Conservation (phyloP, 64 coral and sea anemone genomes). For the Montipora cactus region DNA sequence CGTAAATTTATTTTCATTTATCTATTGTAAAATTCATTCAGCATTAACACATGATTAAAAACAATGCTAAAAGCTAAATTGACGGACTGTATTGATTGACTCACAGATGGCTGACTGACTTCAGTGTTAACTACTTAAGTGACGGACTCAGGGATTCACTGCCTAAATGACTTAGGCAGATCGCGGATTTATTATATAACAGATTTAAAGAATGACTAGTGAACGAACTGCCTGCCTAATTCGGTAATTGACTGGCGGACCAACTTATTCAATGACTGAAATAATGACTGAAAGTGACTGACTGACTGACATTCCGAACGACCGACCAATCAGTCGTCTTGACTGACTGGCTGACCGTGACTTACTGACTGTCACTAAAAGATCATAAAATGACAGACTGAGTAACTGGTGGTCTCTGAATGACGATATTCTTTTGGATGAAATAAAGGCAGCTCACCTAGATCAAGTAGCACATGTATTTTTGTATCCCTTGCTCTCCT, state of each 20-base stretch:
- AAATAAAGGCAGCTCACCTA: constrained; percentile 1
- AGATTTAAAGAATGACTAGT: too few relatives aligned
- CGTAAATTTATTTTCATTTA: too few relatives aligned
- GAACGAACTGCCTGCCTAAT: neutral
- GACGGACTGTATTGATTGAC: neutral
- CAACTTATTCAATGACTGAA: too few relatives aligned
- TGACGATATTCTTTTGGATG: neutral
- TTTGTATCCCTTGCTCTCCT: constrained; percentile 58
- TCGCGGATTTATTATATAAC: too few relatives aligned
- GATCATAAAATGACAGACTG: too few relatives aligned
- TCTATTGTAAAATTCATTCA: too few relatives aligned
- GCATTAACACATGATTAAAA: too few relatives aligned
- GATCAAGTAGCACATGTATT: constrained; percentile 43
- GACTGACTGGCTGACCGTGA: neutral
- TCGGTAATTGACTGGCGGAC: neutral
- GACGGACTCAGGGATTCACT: neutral
- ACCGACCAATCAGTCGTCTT: too few relatives aligned
- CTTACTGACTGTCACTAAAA: neutral
- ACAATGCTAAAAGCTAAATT: too few relatives aligned
- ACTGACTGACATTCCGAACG: neutral
- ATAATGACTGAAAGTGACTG: too few relatives aligned
- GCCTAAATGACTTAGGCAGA: neutral
- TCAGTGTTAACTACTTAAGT: neutral
- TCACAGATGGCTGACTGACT: neutral
- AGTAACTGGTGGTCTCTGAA: neutral